Conservation (phyloP, 2,797 vertebrate species). For the Intellagama lesueurii region DNA sequence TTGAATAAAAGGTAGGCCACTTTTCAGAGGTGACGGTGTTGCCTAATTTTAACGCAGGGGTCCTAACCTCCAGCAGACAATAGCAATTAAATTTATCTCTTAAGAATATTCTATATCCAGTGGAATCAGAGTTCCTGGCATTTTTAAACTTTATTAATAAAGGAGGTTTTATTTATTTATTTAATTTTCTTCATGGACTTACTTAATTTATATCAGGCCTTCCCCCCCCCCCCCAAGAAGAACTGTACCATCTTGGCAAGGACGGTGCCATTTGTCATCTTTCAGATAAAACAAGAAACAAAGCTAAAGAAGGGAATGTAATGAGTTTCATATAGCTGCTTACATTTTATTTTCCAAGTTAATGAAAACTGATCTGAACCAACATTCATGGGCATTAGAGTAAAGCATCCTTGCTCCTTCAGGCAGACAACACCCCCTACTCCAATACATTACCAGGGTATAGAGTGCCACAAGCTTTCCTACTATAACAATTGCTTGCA, state of each 20-base stretch:
- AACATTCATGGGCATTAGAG: background rate
- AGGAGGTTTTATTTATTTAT: too few relatives aligned
- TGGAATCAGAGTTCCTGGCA: too few relatives aligned
- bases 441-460: background rate
- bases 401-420: background rate
- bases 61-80: background rate
- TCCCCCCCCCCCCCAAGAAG: too few relatives aligned
- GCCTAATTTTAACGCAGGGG: background rate
- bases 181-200: too few relatives aligned
- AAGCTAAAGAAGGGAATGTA: background rate
- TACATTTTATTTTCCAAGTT: background rate
- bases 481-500: background rate
- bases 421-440: background rate
- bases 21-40: background rate
- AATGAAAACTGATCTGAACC: background rate
- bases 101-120: too few relatives aligned
- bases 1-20: background rate
- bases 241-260: background rate
- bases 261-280: background rate
- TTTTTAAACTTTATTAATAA: too few relatives aligned
- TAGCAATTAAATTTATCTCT: background rate
- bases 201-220: too few relatives aligned
- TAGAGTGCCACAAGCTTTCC: background rate
- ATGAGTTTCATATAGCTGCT: background rate
- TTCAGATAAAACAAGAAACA: background rate